Evolutionary conservation across 2,888 invertebrate species (phyloP).

Genomic region (Polymixis lichenea): DNA sequence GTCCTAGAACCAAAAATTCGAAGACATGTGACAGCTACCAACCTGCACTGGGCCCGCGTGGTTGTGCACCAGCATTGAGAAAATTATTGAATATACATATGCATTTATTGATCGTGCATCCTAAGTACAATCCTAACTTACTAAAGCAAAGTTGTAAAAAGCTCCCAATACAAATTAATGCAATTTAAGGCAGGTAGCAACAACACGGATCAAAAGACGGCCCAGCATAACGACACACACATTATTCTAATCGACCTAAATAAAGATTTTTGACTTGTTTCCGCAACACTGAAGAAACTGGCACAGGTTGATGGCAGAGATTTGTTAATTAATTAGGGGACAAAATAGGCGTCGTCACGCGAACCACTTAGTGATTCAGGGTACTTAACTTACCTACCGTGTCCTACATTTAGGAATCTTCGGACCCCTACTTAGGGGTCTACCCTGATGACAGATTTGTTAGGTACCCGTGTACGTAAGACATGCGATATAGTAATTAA

Average conservation of each 20-base stretch:
- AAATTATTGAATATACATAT: background rate
- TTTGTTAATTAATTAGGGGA: conserved; percentile 86
- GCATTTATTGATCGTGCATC: background rate
- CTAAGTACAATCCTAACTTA: background rate
- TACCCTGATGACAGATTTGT: conserved; percentile 43
- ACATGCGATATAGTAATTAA: conserved; percentile 65
- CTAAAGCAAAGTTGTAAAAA: background rate
- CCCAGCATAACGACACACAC: conserved; percentile 48
- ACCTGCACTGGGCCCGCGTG: background rate
- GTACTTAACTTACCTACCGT: conserved; percentile 67
- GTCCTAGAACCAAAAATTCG: background rate
- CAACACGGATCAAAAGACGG: conserved; percentile 23
- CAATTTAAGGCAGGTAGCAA: background rate
- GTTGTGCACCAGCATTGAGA: background rate
- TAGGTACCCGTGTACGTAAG: conserved; percentile 19
- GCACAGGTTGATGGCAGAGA: conserved; percentile 83
- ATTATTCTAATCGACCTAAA: conserved; percentile 68
- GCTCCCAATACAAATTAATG: background rate
- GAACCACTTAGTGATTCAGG: conserved; percentile 74
- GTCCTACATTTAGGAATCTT: conserved; percentile 75
- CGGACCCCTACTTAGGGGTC: conserved; percentile 61
- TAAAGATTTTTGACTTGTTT: conserved; percentile 63
- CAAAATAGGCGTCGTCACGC: conserved; percentile 83
- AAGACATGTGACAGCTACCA: background rate
- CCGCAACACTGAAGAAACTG: conserved; percentile 75